A percentile compares a stretch with the other conserved stretches of the same genome.
phyloP scores from a whole-genome alignment of 2,113 vertebrate genomes.

The Lepus timidus region DNA sequence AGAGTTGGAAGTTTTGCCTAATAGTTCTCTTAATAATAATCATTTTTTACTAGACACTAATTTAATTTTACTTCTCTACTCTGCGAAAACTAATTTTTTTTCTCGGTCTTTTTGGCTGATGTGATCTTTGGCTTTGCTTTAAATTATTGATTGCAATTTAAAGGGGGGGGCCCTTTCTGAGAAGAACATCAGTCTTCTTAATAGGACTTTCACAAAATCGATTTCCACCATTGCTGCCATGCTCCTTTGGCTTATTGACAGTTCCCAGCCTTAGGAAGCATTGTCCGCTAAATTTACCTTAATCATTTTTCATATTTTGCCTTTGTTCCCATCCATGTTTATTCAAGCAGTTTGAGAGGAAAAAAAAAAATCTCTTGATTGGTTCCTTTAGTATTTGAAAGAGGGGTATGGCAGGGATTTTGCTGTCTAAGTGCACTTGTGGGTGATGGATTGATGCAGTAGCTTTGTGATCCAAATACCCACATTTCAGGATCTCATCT shows the following conservation, averaged over 20 bases:
- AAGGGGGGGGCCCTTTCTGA: slow-evolving; percentile 77
- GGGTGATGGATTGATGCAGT: slow-evolving; percentile 67
- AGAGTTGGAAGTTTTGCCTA: slow-evolving; percentile 40
- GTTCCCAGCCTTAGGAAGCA: slow-evolving; percentile 76
- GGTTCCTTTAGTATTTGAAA: slow-evolving; percentile 53
- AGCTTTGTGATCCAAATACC: slow-evolving; percentile 73
- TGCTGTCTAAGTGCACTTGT: slow-evolving; percentile 71
- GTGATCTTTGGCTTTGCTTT: slow-evolving; percentile 85
- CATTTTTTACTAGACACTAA: slow-evolving; percentile 63
- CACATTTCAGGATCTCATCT: slow-evolving; percentile 80
- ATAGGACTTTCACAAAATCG: slow-evolving; percentile 88
- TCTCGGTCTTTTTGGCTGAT: slow-evolving; percentile 83
- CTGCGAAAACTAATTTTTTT: slow-evolving; percentile 65
- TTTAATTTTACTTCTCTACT: slow-evolving; percentile 79
- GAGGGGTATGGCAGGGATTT: slow-evolving; percentile 26
- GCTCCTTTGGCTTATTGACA: slow-evolving; percentile 73
- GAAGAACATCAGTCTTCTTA: slow-evolving; percentile 85
- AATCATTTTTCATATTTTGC: slow-evolving; percentile 69
- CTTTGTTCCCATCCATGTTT: neutral
- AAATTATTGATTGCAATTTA: slow-evolving; percentile 87
- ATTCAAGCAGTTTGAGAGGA: slow-evolving; percentile 29
- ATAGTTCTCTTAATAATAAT: slow-evolving; percentile 76
- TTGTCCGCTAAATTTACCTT: slow-evolving; percentile 79
- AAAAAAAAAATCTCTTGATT: slow-evolving; percentile 6
- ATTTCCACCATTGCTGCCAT: slow-evolving; percentile 81